These are phyloP conservation scores for Potamarius usumacintae DNA, from an alignment of 2,113 vertebrate genomes.

Conservation along the genomic window DNA sequence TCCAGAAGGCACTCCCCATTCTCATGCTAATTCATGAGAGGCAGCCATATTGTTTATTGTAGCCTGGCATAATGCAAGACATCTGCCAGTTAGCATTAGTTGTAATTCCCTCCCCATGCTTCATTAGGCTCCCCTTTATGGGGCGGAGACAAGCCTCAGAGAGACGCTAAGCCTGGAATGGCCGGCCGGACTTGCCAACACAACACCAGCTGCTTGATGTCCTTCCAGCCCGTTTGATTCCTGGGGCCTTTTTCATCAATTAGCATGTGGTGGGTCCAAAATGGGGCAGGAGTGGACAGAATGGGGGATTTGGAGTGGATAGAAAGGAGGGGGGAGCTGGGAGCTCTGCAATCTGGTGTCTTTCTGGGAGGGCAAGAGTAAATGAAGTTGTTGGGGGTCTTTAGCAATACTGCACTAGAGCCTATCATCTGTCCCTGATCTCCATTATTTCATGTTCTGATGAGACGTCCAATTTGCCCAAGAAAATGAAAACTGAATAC, in stretches of 20 bases:
- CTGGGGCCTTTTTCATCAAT: conserved; percentile 85
- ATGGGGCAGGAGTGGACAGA: conserved; percentile 60
- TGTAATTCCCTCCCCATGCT: conserved; percentile 86
- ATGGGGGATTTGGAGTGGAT: conserved; percentile 43
- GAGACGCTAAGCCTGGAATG: conserved; percentile 64
- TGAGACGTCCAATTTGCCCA: conserved; percentile 17
- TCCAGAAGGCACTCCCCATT: conserved; percentile 72
- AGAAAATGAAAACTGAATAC: conserved; percentile 24
- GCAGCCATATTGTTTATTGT: conserved; percentile 80
- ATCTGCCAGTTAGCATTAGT: conserved; percentile 80
- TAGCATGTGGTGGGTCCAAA: conserved; percentile 81
- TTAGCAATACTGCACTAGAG: conserved; percentile 33
- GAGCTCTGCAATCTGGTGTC: conserved; percentile 60
- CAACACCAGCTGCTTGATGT: conserved; percentile 83
- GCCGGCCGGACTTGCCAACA: conserved; percentile 75
- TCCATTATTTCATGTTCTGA: conserved; percentile 30
- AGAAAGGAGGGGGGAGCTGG: conserved; percentile 23
- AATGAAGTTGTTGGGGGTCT: conserved; percentile 59
- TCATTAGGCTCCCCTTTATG: conserved; percentile 84
- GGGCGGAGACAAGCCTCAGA: conserved; percentile 78
- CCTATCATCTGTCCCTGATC: conserved; percentile 41
- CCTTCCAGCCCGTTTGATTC: conserved; percentile 92
- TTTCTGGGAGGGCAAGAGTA: conserved; percentile 41
- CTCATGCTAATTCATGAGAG: conserved; percentile 75
- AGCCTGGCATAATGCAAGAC: conserved; percentile 76